A percentile compares a stretch with the other conserved stretches of the same genome.
These are phyloP conservation scores for Orchestia grillus DNA, from an alignment of 1,140 invertebrate genomes.

Conservation along the genomic window DNA sequence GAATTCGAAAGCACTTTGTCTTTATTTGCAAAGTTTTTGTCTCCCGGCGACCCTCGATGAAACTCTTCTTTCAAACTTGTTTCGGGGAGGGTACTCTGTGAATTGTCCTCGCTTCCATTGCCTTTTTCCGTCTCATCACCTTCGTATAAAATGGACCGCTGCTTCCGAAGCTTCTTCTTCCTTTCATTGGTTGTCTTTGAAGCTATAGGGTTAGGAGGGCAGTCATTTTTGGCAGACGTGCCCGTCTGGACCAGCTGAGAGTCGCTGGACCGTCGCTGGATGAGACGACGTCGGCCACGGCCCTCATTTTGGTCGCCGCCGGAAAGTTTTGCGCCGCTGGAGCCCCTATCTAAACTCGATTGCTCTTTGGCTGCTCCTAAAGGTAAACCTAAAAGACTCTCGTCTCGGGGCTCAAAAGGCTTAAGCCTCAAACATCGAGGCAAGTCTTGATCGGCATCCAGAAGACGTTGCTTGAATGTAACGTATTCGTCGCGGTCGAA, in stretches of 20 bases:
- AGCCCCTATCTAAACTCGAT: neutral
- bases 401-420: neutral
- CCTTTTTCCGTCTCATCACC: neutral
- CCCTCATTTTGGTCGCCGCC: neutral
- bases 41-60: neutral
- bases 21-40: neutral
- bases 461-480: conserved; percentile 29
- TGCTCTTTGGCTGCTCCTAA: neutral
- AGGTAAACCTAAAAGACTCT: neutral
- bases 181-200: neutral
- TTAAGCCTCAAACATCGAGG: conserved; percentile 23
- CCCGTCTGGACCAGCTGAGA: neutral
- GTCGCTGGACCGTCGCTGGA: neutral
- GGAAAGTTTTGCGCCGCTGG: neutral
- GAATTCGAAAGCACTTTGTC: neutral
- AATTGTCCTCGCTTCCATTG: neutral
- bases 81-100: neutral
- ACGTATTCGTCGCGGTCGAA: conserved; percentile 34
- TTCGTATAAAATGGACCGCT: conserved; percentile 12
- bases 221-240: neutral
- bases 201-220: neutral
- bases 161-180: neutral
- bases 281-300: neutral
- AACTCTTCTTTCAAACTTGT: neutral
- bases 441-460: neutral